Percentiles rank a stretch among this genome's conserved stretches.
These are phyloP conservation scores for Parotocinclus haroldoi DNA, from an alignment of 2,797 vertebrate species.

Conservation along the genomic window DNA sequence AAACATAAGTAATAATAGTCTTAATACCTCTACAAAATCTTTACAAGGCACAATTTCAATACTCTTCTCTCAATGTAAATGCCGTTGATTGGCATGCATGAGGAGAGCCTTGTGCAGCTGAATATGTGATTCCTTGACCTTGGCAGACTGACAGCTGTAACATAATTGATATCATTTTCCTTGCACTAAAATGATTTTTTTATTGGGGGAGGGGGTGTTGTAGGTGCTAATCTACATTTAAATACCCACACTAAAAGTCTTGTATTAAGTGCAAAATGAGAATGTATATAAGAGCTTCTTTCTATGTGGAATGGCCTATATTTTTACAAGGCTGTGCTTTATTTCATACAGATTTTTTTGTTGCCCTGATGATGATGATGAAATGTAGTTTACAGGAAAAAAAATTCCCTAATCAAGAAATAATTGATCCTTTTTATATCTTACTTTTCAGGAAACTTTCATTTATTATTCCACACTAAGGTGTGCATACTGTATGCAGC, in stretches of 20 bases:
- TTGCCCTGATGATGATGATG: no score
- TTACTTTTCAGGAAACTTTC: no score
- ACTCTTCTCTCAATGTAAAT: conserved; percentile 8
- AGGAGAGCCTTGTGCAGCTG: conserved; percentile 11
- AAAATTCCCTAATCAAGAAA: no score
- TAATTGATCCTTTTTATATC: no score
- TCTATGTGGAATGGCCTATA: no score
- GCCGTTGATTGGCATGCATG: conserved; percentile 8
- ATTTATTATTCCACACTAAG: no score
- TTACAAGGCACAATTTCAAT: conserved; percentile 4
- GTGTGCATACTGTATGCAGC: no score
- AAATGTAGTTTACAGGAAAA: no score
- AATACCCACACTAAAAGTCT: conserved; percentile 19
- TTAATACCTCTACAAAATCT: conserved; percentile 5
- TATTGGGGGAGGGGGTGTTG: conserved; percentile 7
- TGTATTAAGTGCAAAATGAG: background rate
- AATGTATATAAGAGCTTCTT: no score
- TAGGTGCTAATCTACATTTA: conserved; percentile 24
- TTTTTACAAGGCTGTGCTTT: no score
- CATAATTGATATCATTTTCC: conserved; percentile 27
- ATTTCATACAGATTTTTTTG: no score
- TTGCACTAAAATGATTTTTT: conserved; percentile 28
- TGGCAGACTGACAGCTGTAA: conserved; percentile 24
- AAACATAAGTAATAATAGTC: no score
- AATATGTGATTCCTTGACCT: conserved; percentile 23